Evolutionary conservation across 2,797 vertebrate genomes (phyloP), one percentile per base, ranked within the genome.

Genomic region (Heterohyrax brucei): DNA sequence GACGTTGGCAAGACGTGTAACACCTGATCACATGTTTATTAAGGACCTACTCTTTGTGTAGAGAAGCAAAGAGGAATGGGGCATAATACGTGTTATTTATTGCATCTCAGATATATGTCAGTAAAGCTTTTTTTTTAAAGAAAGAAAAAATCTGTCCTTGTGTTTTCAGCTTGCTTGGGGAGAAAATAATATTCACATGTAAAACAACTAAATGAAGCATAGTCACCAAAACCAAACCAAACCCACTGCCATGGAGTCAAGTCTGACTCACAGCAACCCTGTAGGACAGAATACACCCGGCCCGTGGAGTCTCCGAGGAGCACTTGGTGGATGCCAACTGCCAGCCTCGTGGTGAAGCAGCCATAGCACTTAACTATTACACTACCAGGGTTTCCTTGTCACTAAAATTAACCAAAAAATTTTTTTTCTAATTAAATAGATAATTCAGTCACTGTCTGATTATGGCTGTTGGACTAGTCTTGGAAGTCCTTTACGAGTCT

Each of bases 61-160:
- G 91, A 92, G 59, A 95, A 56, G 75, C 24, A 75, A 70, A 90
- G 39, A 75, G 83, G 66, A 78, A 64, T 44, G 84, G 76, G 53
- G 26, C 70, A 46, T 72, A 56, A 59, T 76, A 8, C 79, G 77
- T 50, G 26, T 8, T 61, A 19, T 46, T 89, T 77, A 82, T 28
- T 66, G 2, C 10, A 75, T 82, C 33, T 66, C 61, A 73, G 6
- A 22, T 93, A 7, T 62, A 10, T 62, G 39, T 93, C 26, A 85
- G 5, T 90, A 80, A 92, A 70, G 46, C 62, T 70, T 6, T n/a
- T 84, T 72, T 80, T 70, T 28, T 48, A 48, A 48, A 66, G 18
- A 70, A n/a, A 64, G 18, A 64, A 64, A 64, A 61, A 24, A 81
- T 80, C 79, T 44, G 92, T 56, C 13, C 80, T 18, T 21, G 10